Evolutionary conservation across 1,140 invertebrate species (phyloP), one percentile per base, ranked within the genome.

Genomic region (Drosophila seguyi): DNA sequence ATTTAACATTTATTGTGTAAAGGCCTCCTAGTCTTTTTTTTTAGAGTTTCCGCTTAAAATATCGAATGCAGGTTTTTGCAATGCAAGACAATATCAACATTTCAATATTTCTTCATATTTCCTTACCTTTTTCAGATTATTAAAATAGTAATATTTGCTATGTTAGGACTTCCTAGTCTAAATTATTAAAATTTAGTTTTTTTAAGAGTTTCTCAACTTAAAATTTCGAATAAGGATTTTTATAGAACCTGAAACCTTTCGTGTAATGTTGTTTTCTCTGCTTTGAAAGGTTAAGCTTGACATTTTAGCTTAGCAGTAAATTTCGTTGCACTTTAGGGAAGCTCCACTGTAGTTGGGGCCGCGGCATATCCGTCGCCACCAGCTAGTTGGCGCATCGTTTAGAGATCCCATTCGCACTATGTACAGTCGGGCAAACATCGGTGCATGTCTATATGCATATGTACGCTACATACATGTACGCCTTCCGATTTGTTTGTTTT

Each of bases 381-480:
- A 75, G 59, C 59, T 77, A 79, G 58, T 72, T 79, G 65, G 75
- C 75, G 75, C 75, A 78, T 68, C 75, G 56, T 69, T 69, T 69
- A 69, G 47, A 69, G 47, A 57, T 72, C 68, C 68, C 68, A 71
- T 71, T 72, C 68, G 66, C 74, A 78, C 75, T 60, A 74, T 66
- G 57, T 68, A 63, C 60, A 68, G 47, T 77, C 62, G 61, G 55
- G 57, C 72, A 76, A 50, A 59, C 55, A 77, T 48, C 25, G 45
- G 39, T 59, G 58, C 52, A 53, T 47, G 27, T 68, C 36, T 29
- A 58, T 50, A 58, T 68, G 34, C 36, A 47, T 61, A 29, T 31
- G 5, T 56, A 50, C 36, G 55, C 56, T 56, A 45, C 31, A 68
- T 76, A 76, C 42, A 74, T 63, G 29, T 68, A 57, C 66, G 58